Percentiles rank a stretch among this genome's conserved stretches.
phyloP scores from a whole-genome alignment of 2,797 vertebrate genomes.

The Pseudocheirus occidentalis region DNA sequence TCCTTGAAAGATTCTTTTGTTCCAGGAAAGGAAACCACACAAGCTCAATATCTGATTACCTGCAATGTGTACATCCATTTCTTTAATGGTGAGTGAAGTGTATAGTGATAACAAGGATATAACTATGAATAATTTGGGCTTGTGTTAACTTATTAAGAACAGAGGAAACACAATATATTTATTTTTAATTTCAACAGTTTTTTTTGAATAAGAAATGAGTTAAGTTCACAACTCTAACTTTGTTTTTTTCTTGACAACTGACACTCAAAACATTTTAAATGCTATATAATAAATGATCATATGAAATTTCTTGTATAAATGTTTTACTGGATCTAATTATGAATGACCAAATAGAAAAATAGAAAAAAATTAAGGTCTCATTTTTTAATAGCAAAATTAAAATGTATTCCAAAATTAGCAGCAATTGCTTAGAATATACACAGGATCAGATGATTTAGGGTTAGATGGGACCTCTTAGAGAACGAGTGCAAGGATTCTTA shows the following conservation, averaged over 20 bases:
- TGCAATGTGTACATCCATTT: background rate
- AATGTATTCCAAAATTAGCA: background rate
- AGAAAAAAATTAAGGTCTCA: background rate
- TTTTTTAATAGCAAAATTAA: background rate
- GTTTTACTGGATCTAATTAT: background rate
- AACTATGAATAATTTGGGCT: background rate
- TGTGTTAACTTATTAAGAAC: background rate
- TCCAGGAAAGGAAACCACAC: background rate
- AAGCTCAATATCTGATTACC: background rate
- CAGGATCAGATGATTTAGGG: background rate
- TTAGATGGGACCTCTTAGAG: background rate
- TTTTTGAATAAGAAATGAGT: background rate
- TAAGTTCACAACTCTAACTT: conserved; percentile 4
- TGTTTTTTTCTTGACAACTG: background rate
- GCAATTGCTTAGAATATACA: background rate
- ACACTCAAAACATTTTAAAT: conserved; percentile 1
- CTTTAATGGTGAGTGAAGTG: conserved; percentile 1
- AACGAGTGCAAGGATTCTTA: background rate
- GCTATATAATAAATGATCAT: background rate
- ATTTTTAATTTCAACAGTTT: background rate
- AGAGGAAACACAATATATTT: background rate
- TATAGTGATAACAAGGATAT: background rate
- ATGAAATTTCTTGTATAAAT: background rate
- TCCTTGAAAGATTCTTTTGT: conserved; percentile 2
- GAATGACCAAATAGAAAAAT: background rate